These are phyloP conservation scores for Calidris pugnax DNA, from an alignment of 2,113 vertebrate species.

Conservation along the genomic window DNA sequence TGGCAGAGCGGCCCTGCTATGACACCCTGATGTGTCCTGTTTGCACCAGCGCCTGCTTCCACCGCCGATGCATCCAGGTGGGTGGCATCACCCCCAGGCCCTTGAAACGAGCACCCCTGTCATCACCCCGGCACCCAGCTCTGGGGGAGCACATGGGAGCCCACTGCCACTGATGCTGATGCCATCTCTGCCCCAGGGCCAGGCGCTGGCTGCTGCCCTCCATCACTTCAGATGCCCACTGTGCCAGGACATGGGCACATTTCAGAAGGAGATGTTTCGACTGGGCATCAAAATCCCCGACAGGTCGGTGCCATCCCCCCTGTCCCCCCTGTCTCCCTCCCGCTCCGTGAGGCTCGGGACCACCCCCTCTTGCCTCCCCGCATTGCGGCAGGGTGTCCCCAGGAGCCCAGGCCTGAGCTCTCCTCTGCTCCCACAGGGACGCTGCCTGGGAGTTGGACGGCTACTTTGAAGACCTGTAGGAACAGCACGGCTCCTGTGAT, in stretches of 20 bases:
- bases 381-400: no score
- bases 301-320: background rate
- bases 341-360: fast-evolving
- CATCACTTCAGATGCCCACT: background rate
- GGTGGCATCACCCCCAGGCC: no score
- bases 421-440: background rate
- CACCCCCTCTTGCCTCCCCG: fast-evolving
- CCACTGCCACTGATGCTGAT: no score
- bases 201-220: background rate
- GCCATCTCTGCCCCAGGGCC: background rate
- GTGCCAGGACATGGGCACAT: background rate
- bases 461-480: fast-evolving
- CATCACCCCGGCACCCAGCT: background rate
- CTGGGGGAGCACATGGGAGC: fast-evolving
- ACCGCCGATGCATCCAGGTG: background rate
- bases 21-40: background rate
- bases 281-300: background rate
- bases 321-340: background rate
- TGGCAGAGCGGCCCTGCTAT: fast-evolving
- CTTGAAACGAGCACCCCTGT: no score
- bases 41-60: background rate
- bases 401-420: fast-evolving
- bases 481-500: background rate
- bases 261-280: background rate
- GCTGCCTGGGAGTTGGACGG: background rate